A percentile compares a stretch with the other conserved stretches of the same genome.
Evolutionary conservation across 2,113 vertebrate genomes (phyloP).

Genomic region (Bubo bubo): DNA sequence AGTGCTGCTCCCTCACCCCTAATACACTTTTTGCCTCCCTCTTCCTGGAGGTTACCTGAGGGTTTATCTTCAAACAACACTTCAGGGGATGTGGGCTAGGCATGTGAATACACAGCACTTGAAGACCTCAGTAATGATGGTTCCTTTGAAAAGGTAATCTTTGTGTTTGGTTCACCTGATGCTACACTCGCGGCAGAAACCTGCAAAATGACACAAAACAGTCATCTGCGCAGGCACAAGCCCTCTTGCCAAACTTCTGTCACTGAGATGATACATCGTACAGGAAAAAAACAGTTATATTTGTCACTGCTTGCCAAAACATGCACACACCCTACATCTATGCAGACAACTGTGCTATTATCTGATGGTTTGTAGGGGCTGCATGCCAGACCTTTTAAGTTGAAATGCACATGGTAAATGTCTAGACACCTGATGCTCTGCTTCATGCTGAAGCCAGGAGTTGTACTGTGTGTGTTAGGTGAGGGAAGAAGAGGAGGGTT

Average conservation of each 20-base stretch:
- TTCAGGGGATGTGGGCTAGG: background rate
- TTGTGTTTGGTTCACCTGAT: background rate
- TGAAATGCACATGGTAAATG: background rate
- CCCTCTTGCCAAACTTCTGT: background rate
- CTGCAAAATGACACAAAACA: background rate
- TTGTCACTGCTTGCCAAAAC: background rate
- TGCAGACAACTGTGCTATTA: background rate
- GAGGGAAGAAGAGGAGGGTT: background rate
- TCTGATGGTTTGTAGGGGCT: background rate
- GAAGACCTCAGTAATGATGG: background rate
- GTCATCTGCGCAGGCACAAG: background rate
- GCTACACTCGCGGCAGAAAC: background rate
- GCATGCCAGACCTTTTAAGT: background rate
- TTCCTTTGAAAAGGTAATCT: background rate
- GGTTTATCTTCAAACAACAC: background rate
- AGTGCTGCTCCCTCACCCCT: background rate
- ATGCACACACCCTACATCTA: background rate
- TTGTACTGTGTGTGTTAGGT: background rate
- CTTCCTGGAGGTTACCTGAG: background rate
- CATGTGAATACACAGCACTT: background rate
- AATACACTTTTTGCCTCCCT: background rate
- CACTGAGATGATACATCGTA: background rate
- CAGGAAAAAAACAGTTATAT: background rate
- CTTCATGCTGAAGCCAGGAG: background rate
- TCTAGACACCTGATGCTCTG: background rate